Evolutionary conservation across 1,140 invertebrate species (phyloP).

Genomic region (Bemisia tabaci): DNA sequence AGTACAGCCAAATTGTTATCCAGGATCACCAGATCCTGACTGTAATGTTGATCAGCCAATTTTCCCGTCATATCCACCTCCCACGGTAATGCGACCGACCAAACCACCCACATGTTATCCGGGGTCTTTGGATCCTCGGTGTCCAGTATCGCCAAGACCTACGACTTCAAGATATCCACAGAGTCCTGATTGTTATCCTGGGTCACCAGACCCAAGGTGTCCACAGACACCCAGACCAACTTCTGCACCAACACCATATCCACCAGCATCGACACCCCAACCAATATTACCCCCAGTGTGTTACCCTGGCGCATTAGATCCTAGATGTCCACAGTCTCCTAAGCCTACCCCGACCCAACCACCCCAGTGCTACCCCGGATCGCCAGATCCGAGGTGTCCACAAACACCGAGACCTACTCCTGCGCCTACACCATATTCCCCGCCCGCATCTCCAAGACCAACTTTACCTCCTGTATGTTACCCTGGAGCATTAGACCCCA

Average conservation of each 20-base stretch:
- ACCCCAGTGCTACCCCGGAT: slow-evolving; percentile 10
- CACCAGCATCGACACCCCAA: not conserved
- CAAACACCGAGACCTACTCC: slow-evolving; percentile 20
- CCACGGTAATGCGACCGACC: slow-evolving; percentile 20
- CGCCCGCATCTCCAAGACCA: slow-evolving; percentile 15
- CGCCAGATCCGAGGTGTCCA: slow-evolving; percentile 21
- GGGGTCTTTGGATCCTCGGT: slow-evolving; percentile 36
- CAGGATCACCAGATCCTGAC: slow-evolving; percentile 15
- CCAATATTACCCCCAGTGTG: slow-evolving; percentile 10
- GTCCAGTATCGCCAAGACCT: slow-evolving; percentile 24
- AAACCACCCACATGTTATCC: slow-evolving; percentile 34
- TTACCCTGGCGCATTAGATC: slow-evolving; percentile 22
- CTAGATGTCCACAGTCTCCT: slow-evolving; percentile 21
- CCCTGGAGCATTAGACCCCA: slow-evolving; percentile 19
- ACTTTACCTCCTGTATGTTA: slow-evolving; percentile 19
- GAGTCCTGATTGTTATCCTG: slow-evolving; percentile 25
- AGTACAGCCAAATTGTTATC: slow-evolving; percentile 12
- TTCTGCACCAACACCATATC: slow-evolving; percentile 18
- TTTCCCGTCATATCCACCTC: slow-evolving; percentile 17
- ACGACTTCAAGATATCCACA: slow-evolving; percentile 21
- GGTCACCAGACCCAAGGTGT: slow-evolving; percentile 32
- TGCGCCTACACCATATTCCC: slow-evolving; percentile 18
- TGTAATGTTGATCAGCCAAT: slow-evolving; percentile 20
- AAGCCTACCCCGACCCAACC: slow-evolving; percentile 9
- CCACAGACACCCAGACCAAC: slow-evolving; percentile 22